Conservation (phyloP, 2,888 invertebrate species). For the Rotaria magnacalcarata region DNA sequence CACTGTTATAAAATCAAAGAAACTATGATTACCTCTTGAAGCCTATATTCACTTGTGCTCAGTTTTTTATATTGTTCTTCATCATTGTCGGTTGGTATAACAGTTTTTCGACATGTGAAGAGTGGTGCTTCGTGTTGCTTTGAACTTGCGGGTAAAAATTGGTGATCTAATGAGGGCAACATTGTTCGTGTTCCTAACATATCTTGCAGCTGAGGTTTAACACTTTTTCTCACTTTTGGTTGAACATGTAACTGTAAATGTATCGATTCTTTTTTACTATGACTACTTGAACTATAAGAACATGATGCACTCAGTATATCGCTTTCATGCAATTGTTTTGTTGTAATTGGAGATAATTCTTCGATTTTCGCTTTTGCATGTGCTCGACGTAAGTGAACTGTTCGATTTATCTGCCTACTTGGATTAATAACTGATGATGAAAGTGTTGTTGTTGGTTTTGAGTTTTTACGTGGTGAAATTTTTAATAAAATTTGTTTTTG, state of each 20-base stretch:
- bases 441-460: not conserved
- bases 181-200: not conserved
- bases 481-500: not conserved
- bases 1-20: not conserved
- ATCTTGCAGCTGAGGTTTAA: not conserved
- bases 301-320: not conserved
- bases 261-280: not conserved
- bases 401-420: not conserved
- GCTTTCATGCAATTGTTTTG: not conserved
- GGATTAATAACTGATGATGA: not conserved
- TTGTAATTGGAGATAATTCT: not conserved
- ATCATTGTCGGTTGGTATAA: not conserved
- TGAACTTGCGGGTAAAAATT: not conserved
- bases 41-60: not conserved
- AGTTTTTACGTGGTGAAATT: not conserved
- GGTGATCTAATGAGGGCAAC: not conserved
- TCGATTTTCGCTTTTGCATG: not conserved
- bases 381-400: slow-evolving; percentile 8
- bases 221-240: not conserved
- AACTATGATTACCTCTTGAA: not conserved
- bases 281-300: not conserved
- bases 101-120: not conserved
- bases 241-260: not conserved
- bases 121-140: not conserved
- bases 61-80: not conserved